Evolutionary conservation across 2,113 vertebrate genomes (phyloP), one percentile per base, ranked within the genome.

Genomic region (Suncus etruscus): DNA sequence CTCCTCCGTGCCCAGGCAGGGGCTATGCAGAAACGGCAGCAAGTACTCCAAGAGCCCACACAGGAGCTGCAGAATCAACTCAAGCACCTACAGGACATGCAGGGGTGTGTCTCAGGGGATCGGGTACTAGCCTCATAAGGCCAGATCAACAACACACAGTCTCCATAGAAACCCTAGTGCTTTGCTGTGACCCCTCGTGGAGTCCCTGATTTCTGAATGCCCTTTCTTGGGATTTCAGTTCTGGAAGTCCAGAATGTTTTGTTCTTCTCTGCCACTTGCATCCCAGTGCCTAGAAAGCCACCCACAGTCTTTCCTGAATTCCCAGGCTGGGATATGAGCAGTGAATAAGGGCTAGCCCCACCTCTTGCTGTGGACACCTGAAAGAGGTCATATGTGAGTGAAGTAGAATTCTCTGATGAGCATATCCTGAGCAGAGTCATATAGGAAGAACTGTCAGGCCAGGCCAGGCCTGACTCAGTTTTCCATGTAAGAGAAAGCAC

Each of bases 1-100:
- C 94, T 97, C 78, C 94, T 97, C 15, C 94, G 18, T 32, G 97
- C 96, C 24, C 96, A 94, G 68, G 95, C 94, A 1, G 45, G 86
- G 31, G 94, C 94, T 31, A 24, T 92, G 7, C 72, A 68, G n/a
- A 91, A 63, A 50, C 96, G 97, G 81, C 95, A 93, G 0, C 89
- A 0, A 16, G 39, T 51, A n/a, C 91, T 96, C 25, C 93, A 68
- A 6, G 91, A 69, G 6, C 86, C 90, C 22, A 15, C 8, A 2
- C 95, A 95, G 78, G 51, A 29, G 20, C 76, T 97, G 69, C 95
- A 94, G 58, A 89, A 79, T 39, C 95, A 95, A 24, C 68, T 97
- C 31, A 63, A 31, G 58, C 87, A 27, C 45, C 87, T 97, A 73
- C 95, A 97, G 86, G 95, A 97, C 29, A 76, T 94, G 39, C 92